phyloP scores from a whole-genome alignment of 2,113 vertebrate genomes.

The Oncorhynchus mykiss region DNA sequence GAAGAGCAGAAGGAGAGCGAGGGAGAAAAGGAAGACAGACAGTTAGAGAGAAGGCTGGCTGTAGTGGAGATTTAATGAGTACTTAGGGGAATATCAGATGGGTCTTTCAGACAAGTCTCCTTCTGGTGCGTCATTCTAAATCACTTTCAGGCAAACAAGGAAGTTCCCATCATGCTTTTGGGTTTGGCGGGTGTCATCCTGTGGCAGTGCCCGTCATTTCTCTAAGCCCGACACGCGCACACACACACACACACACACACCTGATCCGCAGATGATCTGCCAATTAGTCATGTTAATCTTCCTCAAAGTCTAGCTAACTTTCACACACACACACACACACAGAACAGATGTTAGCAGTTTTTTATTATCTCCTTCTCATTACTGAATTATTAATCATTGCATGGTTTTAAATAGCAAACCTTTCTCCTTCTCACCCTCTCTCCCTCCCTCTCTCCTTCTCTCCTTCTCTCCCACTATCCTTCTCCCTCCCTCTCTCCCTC shows the following conservation, averaged over 20 bases:
- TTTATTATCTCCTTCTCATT: conserved; percentile 58
- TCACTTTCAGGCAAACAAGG: conserved; percentile 80
- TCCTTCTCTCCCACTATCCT: too few relatives aligned
- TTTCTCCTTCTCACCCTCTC: too few relatives aligned
- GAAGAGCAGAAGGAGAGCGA: conserved; percentile 57
- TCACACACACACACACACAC: too few relatives aligned
- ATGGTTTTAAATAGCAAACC: conserved; percentile 84
- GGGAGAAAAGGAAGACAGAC: background rate
- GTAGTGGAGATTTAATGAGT: conserved; percentile 82
- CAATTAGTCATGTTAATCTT: too few relatives aligned
- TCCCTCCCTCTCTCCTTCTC: conserved; percentile 43
- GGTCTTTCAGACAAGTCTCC: conserved; percentile 66
- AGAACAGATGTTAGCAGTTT: too few relatives aligned
- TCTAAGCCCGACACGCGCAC: too few relatives aligned
- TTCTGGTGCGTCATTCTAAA: conserved; percentile 72
- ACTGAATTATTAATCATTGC: conserved; percentile 94
- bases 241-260: too few relatives aligned
- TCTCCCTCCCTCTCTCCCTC: conserved; percentile 46
- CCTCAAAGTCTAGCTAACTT: too few relatives aligned
- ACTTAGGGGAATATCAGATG: conserved; percentile 77
- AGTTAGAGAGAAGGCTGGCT: conserved; percentile 48
- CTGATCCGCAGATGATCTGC: too few relatives aligned
- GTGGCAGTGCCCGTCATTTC: conserved; percentile 46
- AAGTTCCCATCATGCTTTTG: conserved; percentile 78
- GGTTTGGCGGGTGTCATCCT: conserved; percentile 72